phyloP scores from a whole-genome alignment of 2,888 invertebrate species.

The Gryllus longicercus region DNA sequence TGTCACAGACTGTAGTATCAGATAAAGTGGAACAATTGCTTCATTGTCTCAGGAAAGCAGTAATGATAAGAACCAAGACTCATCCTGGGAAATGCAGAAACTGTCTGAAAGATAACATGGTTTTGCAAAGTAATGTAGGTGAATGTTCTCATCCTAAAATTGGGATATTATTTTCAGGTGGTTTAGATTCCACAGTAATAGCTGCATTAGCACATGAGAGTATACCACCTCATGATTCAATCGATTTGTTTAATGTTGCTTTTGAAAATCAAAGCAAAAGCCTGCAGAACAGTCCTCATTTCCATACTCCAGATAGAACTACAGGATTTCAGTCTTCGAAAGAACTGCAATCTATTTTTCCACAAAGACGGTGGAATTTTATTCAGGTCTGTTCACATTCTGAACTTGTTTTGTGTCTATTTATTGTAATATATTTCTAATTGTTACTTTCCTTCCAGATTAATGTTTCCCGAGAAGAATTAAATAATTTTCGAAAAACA shows the following conservation, averaged over 20 bases:
- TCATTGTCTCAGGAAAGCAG: slow-evolving; percentile 47
- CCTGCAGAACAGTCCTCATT: slow-evolving; percentile 20
- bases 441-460: slow-evolving; percentile 47
- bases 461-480: slow-evolving; percentile 65
- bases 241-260: slow-evolving; percentile 94
- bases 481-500: slow-evolving; percentile 55
- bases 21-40: slow-evolving; percentile 19
- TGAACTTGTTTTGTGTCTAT: slow-evolving; percentile 12
- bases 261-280: slow-evolving; percentile 57
- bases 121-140: not conserved
- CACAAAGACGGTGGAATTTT: slow-evolving; percentile 77
- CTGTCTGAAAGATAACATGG: slow-evolving; percentile 48
- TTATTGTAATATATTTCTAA: slow-evolving; percentile 21
- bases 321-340: slow-evolving; percentile 69
- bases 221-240: slow-evolving; percentile 61
- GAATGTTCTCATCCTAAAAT: slow-evolving; percentile 62
- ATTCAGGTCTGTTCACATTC: slow-evolving; percentile 54
- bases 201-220: slow-evolving; percentile 74
- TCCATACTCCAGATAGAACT: slow-evolving; percentile 72
- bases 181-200: slow-evolving; percentile 87
- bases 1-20: not conserved
- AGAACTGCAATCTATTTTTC: slow-evolving; percentile 67
- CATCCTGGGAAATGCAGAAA: slow-evolving; percentile 61
- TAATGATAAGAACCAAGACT: slow-evolving; percentile 57
- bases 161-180: slow-evolving; percentile 87